Evolutionary conservation across 2,888 invertebrate species (phyloP), one percentile per base, ranked within the genome.

Genomic region (Phengaris arion): DNA sequence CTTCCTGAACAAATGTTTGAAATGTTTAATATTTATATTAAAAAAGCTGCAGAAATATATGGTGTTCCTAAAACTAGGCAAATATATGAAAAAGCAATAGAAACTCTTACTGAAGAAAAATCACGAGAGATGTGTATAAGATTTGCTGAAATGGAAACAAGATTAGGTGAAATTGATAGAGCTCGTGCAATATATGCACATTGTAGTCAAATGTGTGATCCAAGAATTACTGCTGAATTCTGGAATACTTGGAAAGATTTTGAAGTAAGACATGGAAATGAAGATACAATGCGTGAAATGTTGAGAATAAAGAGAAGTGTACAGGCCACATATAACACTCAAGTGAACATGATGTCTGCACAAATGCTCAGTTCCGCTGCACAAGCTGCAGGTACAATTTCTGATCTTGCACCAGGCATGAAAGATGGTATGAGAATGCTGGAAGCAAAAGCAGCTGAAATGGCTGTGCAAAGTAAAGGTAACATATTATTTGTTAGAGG

Each of bases 161-260:
- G 99, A 87, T 94, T 99, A 57, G 99, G 99, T 74, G 99, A 99
- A 95, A 98, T 99, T 77, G 99, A 99, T 88, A 95, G 99, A 80
- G 99, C 99, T 0, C 94, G 99, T 79, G 99, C 99, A 1, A 97
- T 99, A 83, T 99, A 99, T 87, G 97, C 98, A 0, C 99, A 99
- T 89, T 99, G 99, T 85, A 98, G 99, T 82, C 99, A 99, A 94
- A 98, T 99, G 90, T 99, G 99, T 90, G 99, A 99, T 94, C 99
- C 99, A 2, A 95, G 99, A 86, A 98, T 99, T 9, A 98, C 98
- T 6, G 95, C 96, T 0, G 97, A 97, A 76, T 99, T 99, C 89
- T 99, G 99, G 99, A 97, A 98, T 85, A 97, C 98, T 1, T 99
- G 99, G 99, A 99, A 99, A 88, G 99, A 99, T 84, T 99, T 99